A percentile compares a stretch with the other conserved stretches of the same genome.
phyloP scores from a whole-genome alignment of 2,113 vertebrate species.

The Tiliqua scincoides region DNA sequence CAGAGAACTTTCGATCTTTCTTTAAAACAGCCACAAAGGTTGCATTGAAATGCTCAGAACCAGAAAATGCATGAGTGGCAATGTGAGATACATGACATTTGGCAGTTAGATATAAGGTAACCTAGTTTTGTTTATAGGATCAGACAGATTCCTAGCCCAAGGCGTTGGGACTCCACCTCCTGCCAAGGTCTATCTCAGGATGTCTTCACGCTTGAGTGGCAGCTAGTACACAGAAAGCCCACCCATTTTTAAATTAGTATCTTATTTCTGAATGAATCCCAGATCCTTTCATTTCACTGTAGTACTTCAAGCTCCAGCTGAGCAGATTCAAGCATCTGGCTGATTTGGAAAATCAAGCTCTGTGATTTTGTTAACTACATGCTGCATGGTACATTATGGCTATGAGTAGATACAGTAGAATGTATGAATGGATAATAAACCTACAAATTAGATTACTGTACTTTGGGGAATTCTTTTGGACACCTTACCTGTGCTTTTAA shows the following conservation, averaged over 20 bases:
- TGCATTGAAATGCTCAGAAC: neutral
- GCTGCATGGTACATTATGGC: neutral
- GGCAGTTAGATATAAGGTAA: conserved; percentile 1
- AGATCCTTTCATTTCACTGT: neutral
- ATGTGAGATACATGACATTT: neutral
- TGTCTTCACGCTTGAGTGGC: conserved; percentile 4
- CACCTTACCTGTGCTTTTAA: neutral
- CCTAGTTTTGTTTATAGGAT: conserved; percentile 21
- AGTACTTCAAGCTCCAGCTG: neutral
- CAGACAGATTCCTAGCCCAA: conserved; percentile 18
- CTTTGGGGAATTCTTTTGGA: neutral
- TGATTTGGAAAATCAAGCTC: neutral
- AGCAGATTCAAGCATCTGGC: neutral
- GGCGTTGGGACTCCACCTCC: neutral
- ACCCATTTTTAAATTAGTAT: neutral
- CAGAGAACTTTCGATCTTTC: neutral
- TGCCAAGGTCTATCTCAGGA: conserved; percentile 9
- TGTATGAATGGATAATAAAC: neutral
- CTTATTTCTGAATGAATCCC: neutral
- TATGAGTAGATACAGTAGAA: neutral
- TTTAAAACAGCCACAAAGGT: neutral
- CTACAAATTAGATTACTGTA: neutral
- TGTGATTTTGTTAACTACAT: neutral
- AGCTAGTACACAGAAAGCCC: neutral
- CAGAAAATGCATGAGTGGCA: conserved; percentile 15